Evolutionary conservation across 1,140 invertebrate species (phyloP).

Genomic region (Hylaeus anthracinus): DNA sequence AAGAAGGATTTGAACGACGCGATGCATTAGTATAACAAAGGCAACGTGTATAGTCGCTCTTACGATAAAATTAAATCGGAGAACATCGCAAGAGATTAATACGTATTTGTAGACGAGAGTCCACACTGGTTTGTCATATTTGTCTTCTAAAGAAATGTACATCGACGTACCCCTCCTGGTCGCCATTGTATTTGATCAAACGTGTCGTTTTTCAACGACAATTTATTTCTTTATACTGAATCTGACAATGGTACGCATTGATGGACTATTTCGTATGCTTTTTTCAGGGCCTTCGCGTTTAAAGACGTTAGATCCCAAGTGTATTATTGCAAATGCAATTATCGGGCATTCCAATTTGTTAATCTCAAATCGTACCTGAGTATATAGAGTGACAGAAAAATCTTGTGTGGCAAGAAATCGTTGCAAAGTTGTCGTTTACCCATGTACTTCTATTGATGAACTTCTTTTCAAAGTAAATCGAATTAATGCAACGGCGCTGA

Average conservation of each 20-base stretch:
- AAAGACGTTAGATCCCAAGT: background rate
- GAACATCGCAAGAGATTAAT: background rate
- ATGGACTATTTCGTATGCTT: background rate
- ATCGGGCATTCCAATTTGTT: too few relatives aligned
- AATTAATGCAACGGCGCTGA: background rate
- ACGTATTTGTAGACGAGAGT: background rate
- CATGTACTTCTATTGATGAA: background rate
- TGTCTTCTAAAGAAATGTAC: background rate
- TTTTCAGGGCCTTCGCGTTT: constrained; percentile 10
- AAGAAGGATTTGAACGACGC: constrained; percentile 35
- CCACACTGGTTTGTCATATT: constrained; percentile 8
- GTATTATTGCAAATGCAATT: too few relatives aligned
- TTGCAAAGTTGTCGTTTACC: background rate
- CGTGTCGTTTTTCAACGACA: background rate
- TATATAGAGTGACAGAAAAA: background rate
- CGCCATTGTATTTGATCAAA: background rate
- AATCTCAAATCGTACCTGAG: too few relatives aligned
- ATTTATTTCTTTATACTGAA: constrained; percentile 12
- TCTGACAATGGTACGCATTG: background rate
- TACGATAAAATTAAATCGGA: background rate
- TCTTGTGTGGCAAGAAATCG: background rate
- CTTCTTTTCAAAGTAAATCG: background rate
- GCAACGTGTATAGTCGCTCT: background rate
- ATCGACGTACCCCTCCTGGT: background rate
- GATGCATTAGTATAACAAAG: constrained; percentile 47